A percentile compares a stretch with the other conserved stretches of the same genome.
Conservation (phyloP, 2,797 vertebrate genomes). For the Trematocara caparti region DNA sequence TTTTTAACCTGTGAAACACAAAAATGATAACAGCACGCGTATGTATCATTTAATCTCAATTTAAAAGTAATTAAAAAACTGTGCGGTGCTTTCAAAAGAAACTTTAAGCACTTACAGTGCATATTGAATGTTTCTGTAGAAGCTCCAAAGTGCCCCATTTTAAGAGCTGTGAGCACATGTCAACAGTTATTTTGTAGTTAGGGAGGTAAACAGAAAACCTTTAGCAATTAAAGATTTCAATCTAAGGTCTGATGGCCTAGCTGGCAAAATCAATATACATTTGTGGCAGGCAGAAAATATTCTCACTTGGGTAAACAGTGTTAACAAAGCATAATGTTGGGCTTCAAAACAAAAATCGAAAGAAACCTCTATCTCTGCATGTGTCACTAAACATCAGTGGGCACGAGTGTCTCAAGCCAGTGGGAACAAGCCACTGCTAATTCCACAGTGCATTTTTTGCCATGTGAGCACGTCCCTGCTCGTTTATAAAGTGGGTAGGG, state of each 20-base stretch:
- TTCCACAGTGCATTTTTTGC: conserved; percentile 37
- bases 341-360: background rate
- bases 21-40: background rate
- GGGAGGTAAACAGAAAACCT: conserved; percentile 37
- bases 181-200: conserved; percentile 20
- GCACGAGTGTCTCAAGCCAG: background rate
- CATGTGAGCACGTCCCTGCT: conserved; percentile 47
- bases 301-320: background rate
- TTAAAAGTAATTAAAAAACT: background rate
- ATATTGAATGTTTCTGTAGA: background rate
- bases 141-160: background rate
- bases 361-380: background rate
- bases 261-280: conserved; percentile 23
- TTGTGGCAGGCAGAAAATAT: conserved; percentile 30
- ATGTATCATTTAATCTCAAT: background rate
- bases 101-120: background rate
- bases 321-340: background rate
- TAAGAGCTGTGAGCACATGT: conserved; percentile 8
- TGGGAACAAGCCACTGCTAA: conserved; percentile 9
- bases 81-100: background rate
- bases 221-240: conserved; percentile 39
- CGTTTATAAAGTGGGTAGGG: conserved; percentile 64
- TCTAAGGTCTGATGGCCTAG: conserved; percentile 15
- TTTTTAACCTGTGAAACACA: background rate
- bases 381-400: conserved; percentile 9